These are phyloP conservation scores for Melieria picta DNA, from an alignment of 2,888 invertebrate genomes.

Conservation along the genomic window DNA sequence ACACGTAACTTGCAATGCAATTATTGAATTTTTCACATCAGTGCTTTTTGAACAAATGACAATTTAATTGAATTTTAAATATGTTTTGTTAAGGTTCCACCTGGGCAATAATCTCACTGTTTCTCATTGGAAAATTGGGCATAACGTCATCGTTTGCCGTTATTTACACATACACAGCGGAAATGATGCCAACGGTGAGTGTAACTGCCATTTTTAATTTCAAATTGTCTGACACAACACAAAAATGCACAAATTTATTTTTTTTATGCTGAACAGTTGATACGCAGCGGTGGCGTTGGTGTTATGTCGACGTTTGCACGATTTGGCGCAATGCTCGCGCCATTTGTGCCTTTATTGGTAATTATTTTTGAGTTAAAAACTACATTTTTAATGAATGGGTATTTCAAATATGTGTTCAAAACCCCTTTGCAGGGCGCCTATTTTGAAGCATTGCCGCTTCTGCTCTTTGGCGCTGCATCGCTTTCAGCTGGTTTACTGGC, in stretches of 20 bases:
- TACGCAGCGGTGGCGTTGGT: slow-evolving; percentile 72
- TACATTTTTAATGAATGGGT: neutral
- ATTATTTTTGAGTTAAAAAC: slow-evolving; percentile 29
- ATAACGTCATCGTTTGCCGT: slow-evolving; percentile 74
- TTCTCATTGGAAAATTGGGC: slow-evolving; percentile 73
- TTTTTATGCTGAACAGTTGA: slow-evolving; percentile 54
- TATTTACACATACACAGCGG: slow-evolving; percentile 71
- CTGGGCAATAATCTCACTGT: slow-evolving; percentile 70
- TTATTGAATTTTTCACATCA: neutral
- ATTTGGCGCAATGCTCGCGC: slow-evolving; percentile 72
- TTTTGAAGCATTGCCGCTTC: slow-evolving; percentile 67
- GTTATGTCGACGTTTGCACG: slow-evolving; percentile 71
- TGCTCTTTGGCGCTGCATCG: slow-evolving; percentile 69
- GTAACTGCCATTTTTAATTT: slow-evolving; percentile 8
- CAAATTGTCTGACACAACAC: neutral
- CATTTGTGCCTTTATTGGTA: slow-evolving; percentile 72
- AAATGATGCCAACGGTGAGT: slow-evolving; percentile 65
- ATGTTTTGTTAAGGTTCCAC: slow-evolving; percentile 61
- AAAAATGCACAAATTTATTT: slow-evolving; percentile 10
- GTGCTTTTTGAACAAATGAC: too few relatives aligned
- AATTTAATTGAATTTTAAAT: slow-evolving; percentile 13
- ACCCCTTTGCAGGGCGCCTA: slow-evolving; percentile 65
- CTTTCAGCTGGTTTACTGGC: slow-evolving; percentile 68
- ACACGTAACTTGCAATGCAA: slow-evolving; percentile 47
- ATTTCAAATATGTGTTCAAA: slow-evolving; percentile 8